Percentiles rank a stretch among this genome's conserved stretches.
Evolutionary conservation across 2,113 vertebrate genomes (phyloP).

Genomic region (Pleuronectes platessa): DNA sequence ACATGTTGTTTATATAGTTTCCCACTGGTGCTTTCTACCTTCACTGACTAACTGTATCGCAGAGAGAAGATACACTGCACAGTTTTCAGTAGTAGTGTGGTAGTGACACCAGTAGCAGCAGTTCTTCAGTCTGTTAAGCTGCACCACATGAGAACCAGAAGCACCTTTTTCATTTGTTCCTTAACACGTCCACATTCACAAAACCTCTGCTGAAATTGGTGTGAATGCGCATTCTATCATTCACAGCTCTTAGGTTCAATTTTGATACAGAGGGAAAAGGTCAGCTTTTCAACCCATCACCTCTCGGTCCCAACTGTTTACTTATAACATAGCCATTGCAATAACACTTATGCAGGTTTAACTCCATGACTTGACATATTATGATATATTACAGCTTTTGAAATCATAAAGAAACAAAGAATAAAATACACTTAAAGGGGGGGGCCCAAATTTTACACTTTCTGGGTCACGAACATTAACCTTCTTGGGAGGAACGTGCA

Average conservation of each 20-base stretch:
- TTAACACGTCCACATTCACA: neutral
- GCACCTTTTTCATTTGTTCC: neutral
- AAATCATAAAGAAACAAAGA: slow-evolving; percentile 25
- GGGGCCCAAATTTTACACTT: too few species aligned
- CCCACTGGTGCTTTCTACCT: neutral
- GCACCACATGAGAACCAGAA: neutral
- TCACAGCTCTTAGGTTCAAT: too few species aligned
- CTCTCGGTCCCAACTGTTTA: neutral
- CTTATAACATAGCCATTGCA: slow-evolving; percentile 11
- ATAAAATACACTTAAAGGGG: neutral
- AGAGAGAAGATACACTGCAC: neutral
- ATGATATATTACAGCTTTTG: slow-evolving; percentile 13
- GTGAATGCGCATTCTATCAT: neutral
- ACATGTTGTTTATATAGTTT: neutral
- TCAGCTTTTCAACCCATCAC: neutral
- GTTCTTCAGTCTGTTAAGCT: neutral
- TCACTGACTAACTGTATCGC: neutral
- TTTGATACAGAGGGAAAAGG: neutral
- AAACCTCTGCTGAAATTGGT: neutral
- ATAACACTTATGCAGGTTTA: slow-evolving; percentile 19
- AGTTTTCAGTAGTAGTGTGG: neutral
- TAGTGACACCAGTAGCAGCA: neutral
- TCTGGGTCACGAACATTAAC: too few species aligned
- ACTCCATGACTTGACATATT: slow-evolving; percentile 9
- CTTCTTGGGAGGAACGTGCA: too few species aligned